phyloP scores from a whole-genome alignment of 2,888 invertebrate genomes.

The Pinctada fucata region DNA sequence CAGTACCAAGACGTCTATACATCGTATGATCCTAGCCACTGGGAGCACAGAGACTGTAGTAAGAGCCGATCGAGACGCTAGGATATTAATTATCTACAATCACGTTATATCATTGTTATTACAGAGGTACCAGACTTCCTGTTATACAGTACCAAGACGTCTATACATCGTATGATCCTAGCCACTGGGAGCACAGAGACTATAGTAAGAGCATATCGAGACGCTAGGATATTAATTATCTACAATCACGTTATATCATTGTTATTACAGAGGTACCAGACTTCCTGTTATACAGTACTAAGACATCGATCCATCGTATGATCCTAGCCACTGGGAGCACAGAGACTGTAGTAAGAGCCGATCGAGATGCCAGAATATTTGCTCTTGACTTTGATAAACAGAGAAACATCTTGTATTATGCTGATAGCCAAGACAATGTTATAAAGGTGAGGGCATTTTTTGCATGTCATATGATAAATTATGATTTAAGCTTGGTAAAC shows the following conservation, averaged over 20 bases:
- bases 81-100: too few relatives aligned
- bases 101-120: slow-evolving; percentile 17
- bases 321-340: slow-evolving; percentile 76
- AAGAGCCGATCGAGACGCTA: too few relatives aligned
- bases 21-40: slow-evolving; percentile 81
- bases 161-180: slow-evolving; percentile 84
- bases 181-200: slow-evolving; percentile 50
- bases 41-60: slow-evolving; percentile 8
- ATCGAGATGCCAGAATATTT: neutral
- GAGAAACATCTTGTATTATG: slow-evolving; percentile 92
- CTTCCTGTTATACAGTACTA: slow-evolving; percentile 88
- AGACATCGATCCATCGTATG: slow-evolving; percentile 86
- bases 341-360: neutral
- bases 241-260: neutral
- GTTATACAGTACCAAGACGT: slow-evolving; percentile 86
- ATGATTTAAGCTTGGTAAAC: too few relatives aligned
- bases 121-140: slow-evolving; percentile 84
- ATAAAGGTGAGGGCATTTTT: slow-evolving; percentile 50
- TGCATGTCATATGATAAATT: neutral
- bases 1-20: slow-evolving; percentile 86
- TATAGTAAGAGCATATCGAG: neutral
- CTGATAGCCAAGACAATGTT: slow-evolving; percentile 84
- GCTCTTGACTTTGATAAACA: slow-evolving; percentile 83
- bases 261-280: slow-evolving; percentile 80
- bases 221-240: too few relatives aligned